Conservation (phyloP, 2,113 vertebrate genomes). For the Cryptoleucopteryx plumbea region DNA sequence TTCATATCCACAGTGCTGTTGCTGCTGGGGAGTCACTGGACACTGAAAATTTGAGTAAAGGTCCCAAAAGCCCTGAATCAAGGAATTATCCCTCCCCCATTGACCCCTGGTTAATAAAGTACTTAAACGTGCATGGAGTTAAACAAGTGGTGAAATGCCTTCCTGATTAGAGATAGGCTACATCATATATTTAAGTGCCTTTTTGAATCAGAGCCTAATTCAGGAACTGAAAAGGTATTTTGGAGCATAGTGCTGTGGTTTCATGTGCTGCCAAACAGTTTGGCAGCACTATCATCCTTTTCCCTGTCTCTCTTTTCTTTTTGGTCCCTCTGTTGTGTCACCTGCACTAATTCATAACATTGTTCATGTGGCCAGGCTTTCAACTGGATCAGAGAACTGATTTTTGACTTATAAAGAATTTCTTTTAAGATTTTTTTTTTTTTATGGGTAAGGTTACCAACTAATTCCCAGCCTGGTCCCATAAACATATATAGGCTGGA, state of each 20-base stretch:
- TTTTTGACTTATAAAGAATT: background rate
- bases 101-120: background rate
- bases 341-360: background rate
- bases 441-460: background rate
- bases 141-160: constrained; percentile 36
- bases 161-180: constrained; percentile 2
- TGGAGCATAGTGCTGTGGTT: background rate
- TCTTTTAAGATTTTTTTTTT: background rate
- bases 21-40: background rate
- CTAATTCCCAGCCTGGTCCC: background rate
- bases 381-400: background rate
- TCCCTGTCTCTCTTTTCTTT: background rate
- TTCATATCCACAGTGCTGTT: background rate
- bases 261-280: background rate
- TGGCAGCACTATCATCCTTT: background rate
- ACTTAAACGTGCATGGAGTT: background rate
- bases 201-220: constrained; percentile 39
- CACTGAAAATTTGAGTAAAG: background rate
- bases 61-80: background rate
- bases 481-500: background rate
- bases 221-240: background rate
- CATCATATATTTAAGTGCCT: constrained; percentile 22
- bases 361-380: background rate
- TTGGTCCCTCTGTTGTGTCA: background rate
- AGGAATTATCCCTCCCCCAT: background rate